Evolutionary conservation across 2,113 vertebrate genomes (phyloP), one percentile per base, ranked within the genome.

Genomic region (Indri indri): DNA sequence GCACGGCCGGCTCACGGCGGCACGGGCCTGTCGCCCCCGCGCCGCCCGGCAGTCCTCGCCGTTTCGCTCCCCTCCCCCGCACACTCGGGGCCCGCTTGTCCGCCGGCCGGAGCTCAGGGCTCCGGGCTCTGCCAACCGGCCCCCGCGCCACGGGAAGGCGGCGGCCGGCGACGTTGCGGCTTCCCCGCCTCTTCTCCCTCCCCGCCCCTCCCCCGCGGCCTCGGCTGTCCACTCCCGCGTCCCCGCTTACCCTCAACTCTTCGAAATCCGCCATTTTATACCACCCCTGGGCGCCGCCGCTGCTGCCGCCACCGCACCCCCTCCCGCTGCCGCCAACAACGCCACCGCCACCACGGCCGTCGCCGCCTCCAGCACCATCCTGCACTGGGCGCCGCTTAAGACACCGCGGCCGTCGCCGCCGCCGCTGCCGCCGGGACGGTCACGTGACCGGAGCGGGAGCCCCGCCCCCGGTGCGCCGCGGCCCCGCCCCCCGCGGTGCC

Each of bases 231-330:
- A 23, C 93, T 77, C 94, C 90, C 66, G 82, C 54, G 82, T 50
- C 93, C 93, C 89, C 70, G 97, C 99, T 98, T 99, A 99, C 99
- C 99, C 98, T 98, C 98, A 99, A 98, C 98, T 99, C 99, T 88
- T 99, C 98, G 98, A 98, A 98, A 98, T 99, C 99, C 99, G 99
- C 99, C 99, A 99, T 99, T 99, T 99, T 99, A 98, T 98, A 97
- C 95, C 97, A 90, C 74, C 90, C 95, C 97, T 97, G 73, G 98
- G 89, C 94, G 90, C 96, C 93, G 83, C 66, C 96, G 81, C 95
- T 93, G 96, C 98, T 98, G 97, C 98, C 79, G 79, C 91, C 96
- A 57, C 97, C 76, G 63, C 92, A 91, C 80, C 94, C 88, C 95
- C 97, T 61, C 86, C 95, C 50, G 65, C 82, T 42, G 89, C 96